Conservation (phyloP, 1,140 invertebrate species). For the Delia radicum region DNA sequence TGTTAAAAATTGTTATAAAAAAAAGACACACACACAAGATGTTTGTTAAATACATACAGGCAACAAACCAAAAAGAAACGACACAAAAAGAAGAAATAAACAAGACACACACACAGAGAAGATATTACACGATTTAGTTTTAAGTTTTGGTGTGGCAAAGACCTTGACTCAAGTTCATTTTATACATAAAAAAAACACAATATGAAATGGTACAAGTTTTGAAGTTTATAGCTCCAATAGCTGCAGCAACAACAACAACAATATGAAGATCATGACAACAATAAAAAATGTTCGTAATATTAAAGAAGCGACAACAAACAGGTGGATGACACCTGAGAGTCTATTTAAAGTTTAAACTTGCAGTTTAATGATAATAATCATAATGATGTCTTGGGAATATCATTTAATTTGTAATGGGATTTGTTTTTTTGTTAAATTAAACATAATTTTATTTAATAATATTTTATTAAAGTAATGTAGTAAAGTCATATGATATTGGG, state of each 20-base stretch:
- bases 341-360: background rate
- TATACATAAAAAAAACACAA: background rate
- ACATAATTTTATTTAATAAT: background rate
- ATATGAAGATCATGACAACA: too few relatives aligned
- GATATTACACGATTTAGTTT: background rate
- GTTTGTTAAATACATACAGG: too few relatives aligned
- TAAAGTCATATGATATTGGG: too few relatives aligned
- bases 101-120: background rate
- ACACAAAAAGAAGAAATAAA: background rate
- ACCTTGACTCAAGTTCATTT: constrained; percentile 25
- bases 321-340: background rate
- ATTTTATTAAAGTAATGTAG: too few relatives aligned
- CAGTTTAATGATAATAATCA: background rate
- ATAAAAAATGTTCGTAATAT: too few relatives aligned
- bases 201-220: background rate
- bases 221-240: background rate
- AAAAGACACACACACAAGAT: too few relatives aligned
- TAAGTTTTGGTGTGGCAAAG: constrained; percentile 17
- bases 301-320: too few relatives aligned
- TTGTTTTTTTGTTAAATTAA: background rate
- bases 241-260: too few relatives aligned
- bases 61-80: background rate
- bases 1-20: too few relatives aligned
- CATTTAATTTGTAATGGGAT: too few relatives aligned
- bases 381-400: background rate